Conservation (phyloP, 2,797 vertebrate species). For the Iguana delicatissima region DNA sequence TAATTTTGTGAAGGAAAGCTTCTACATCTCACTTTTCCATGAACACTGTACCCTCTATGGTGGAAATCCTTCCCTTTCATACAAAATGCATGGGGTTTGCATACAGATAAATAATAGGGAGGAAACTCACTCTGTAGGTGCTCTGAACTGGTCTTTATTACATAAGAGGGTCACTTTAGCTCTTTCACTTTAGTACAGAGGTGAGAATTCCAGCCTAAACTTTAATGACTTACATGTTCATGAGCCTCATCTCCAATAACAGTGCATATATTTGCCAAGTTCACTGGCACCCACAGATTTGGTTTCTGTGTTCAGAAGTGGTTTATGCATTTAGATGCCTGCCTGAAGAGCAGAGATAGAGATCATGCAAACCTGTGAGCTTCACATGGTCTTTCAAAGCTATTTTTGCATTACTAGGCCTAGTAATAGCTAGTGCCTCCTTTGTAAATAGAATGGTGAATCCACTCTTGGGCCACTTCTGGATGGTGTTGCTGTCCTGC, state of each 20-base stretch:
- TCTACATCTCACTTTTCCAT: neutral
- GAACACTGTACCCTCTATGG: neutral
- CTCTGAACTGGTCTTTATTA: neutral
- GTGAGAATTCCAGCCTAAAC: neutral
- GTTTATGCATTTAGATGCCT: neutral
- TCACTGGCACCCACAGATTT: neutral
- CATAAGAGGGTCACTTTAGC: neutral
- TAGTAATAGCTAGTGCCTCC: no score
- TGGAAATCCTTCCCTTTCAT: neutral
- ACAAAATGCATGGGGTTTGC: neutral
- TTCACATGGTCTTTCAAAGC: no score
- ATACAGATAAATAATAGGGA: no score
- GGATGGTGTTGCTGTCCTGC: no score
- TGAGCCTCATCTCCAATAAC: neutral
- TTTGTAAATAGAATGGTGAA: neutral
- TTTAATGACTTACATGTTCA: neutral
- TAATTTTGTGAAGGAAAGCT: conserved; percentile 8
- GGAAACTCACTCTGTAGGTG: neutral
- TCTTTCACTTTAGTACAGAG: neutral
- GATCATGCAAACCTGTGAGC: no score
- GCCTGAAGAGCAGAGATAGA: neutral
- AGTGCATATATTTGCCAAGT: neutral
- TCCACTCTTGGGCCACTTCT: neutral
- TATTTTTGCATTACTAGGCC: no score
- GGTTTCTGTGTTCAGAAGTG: neutral